Conservation (phyloP, 2,888 invertebrate genomes). For the Chrysina gloriosa region DNA sequence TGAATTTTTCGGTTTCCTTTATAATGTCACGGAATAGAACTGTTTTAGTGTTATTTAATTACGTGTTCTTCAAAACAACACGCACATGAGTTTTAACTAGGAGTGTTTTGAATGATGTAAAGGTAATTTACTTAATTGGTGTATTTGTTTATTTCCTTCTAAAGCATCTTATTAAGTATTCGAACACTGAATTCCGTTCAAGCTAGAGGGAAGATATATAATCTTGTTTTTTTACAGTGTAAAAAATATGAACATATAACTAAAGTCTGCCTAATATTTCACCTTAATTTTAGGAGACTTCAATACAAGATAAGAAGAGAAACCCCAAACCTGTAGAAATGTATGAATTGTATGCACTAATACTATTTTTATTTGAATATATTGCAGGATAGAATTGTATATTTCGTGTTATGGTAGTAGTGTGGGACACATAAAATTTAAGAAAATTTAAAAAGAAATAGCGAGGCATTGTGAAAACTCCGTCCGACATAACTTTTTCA, state of each 20-base stretch:
- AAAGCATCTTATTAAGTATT: conserved; percentile 8
- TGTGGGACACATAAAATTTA: no score
- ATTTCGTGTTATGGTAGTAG: no score
- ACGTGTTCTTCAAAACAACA: conserved; percentile 34
- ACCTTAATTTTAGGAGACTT: background rate
- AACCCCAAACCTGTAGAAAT: background rate
- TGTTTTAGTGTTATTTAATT: conserved; percentile 55
- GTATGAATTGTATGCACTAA: no score
- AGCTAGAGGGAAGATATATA: background rate
- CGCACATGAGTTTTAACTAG: conserved; percentile 23
- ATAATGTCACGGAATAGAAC: conserved; percentile 51
- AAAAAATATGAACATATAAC: conserved; percentile 16
- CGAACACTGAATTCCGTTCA: conserved; percentile 9
- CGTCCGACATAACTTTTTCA: no score
- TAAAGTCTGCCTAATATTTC: background rate
- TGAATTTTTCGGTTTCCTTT: conserved; percentile 10
- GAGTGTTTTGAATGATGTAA: background rate
- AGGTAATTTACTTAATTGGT: conserved; percentile 17
- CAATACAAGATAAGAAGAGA: background rate
- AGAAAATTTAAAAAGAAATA: no score
- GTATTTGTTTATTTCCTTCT: conserved; percentile 9
- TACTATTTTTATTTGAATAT: no score
- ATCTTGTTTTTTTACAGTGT: background rate
- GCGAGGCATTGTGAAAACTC: no score
- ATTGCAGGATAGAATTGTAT: no score